These are phyloP conservation scores for Trileptium ribeirensis DNA, from an alignment of 2,888 invertebrate genomes.

Conservation along the genomic window DNA sequence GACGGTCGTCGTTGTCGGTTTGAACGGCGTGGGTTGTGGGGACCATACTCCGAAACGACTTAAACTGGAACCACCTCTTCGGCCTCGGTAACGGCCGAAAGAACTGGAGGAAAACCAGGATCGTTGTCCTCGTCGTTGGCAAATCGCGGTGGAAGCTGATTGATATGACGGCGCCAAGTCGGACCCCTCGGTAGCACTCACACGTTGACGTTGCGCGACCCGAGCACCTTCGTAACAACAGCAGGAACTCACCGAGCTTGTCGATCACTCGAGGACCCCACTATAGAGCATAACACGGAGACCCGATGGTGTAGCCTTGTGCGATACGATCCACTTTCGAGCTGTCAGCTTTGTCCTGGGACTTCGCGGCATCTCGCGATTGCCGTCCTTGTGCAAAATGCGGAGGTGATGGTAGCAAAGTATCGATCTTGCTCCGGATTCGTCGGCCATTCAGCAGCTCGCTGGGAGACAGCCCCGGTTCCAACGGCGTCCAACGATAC, in stretches of 20 bases:
- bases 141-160: no score
- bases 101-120: no score
- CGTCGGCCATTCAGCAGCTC: neutral
- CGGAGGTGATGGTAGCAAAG: no score
- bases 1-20: neutral
- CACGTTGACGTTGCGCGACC: no score
- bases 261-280: no score
- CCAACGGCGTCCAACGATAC: neutral
- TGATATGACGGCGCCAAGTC: no score
- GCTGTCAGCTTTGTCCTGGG: neutral
- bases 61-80: neutral
- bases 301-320: neutral
- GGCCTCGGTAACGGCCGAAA: no score
- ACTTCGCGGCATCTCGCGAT: neutral
- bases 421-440: no score
- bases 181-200: no score
- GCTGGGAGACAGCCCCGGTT: neutral
- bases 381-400: neutral
- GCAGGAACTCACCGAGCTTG: no score
- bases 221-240: no score
- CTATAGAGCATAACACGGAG: neutral
- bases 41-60: neutral
- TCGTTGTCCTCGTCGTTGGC: no score
- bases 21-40: neutral
- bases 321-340: neutral